Conservation (phyloP, 2,113 vertebrate genomes). For the Mesoclemmys tuberculata region DNA sequence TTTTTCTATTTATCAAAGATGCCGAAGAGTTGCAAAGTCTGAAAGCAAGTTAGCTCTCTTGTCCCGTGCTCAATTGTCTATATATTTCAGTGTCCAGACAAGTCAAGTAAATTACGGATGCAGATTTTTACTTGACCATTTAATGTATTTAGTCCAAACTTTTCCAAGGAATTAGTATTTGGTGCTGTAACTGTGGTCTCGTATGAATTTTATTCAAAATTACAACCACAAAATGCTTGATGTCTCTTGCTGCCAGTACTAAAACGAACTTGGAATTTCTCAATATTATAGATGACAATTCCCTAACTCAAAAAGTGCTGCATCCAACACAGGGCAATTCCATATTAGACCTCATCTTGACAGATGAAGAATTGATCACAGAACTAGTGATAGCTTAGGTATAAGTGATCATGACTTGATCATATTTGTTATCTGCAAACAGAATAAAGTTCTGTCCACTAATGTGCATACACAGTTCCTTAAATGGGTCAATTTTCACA, state of each 20-base stretch:
- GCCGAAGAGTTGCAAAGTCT: neutral
- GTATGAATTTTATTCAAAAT: neutral
- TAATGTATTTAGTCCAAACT: neutral
- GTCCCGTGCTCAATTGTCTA: neutral
- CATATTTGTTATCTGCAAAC: neutral
- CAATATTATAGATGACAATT: neutral
- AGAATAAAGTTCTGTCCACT: neutral
- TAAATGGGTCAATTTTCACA: neutral
- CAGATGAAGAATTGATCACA: neutral
- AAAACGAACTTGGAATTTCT: neutral
- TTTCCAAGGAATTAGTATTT: neutral
- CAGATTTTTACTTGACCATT: neutral
- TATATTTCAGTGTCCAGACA: neutral
- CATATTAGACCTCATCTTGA: neutral
- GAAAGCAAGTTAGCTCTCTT: neutral
- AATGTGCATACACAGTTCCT: neutral
- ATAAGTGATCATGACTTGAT: neutral
- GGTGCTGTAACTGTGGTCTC: neutral
- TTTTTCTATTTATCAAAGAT: constrained; percentile 19
- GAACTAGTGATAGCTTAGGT: neutral
- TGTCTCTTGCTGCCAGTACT: neutral
- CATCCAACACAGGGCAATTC: neutral
- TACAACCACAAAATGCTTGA: neutral
- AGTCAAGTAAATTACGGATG: neutral
- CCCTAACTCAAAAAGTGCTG: neutral